These are phyloP conservation scores for Hydra vulgaris DNA, from an alignment of 30 jellyfish, hydroid and myxozoan species.

Conservation along the genomic window DNA sequence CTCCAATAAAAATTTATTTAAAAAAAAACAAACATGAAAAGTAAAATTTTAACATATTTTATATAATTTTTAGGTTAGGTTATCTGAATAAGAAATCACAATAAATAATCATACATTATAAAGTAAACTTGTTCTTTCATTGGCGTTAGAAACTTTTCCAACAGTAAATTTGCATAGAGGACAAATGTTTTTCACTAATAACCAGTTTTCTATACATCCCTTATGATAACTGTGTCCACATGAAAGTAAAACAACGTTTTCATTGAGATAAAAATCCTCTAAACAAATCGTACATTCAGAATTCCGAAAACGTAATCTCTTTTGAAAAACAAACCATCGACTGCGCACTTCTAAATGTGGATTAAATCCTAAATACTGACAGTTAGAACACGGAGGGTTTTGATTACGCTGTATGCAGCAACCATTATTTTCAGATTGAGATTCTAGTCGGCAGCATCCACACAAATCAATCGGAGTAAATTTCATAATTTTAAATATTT, in stretches of 20 bases:
- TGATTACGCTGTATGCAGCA: not conserved
- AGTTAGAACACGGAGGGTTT: not conserved
- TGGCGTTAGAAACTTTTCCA: not conserved
- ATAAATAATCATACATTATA: too few species aligned
- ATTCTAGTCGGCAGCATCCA: not conserved
- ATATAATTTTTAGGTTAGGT: too few species aligned
- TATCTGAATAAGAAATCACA: too few species aligned
- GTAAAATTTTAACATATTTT: too few species aligned
- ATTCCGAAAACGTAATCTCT: not conserved
- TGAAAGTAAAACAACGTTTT: conserved; percentile 8
- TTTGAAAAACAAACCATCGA: not conserved
- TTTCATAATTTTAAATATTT: too few species aligned
- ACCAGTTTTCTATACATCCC: conserved; percentile 13
- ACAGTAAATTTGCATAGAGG: conserved; percentile 21
- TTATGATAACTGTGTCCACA: conserved; percentile 33
- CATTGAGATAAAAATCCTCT: not conserved
- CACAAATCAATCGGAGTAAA: too few species aligned
- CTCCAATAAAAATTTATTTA: too few species aligned
- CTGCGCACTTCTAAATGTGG: not conserved
- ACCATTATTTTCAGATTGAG: not conserved
- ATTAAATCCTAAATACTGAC: not conserved
- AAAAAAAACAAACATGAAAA: too few species aligned
- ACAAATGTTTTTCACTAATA: conserved; percentile 10
- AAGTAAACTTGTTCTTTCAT: conserved; percentile 7
- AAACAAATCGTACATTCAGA: conserved; percentile 15